Percentiles rank a stretch among this genome's conserved stretches.
phyloP scores from a whole-genome alignment of 2,113 vertebrate species.

The Chaetops frenatus region DNA sequence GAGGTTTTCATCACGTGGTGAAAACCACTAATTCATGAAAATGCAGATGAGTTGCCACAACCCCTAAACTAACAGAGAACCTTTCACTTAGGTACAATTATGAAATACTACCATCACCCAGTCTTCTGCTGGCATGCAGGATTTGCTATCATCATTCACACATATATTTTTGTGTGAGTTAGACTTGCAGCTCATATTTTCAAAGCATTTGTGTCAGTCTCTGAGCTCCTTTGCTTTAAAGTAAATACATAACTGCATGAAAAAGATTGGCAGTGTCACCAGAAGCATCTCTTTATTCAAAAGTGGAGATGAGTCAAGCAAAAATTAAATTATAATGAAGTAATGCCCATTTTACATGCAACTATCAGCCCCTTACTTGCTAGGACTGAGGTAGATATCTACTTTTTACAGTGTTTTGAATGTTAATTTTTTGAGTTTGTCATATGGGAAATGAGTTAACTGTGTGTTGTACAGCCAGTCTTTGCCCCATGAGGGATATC shows the following conservation, averaged over 20 bases:
- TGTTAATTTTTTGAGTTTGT: neutral
- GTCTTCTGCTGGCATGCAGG: neutral
- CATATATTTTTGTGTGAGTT: slow-evolving; percentile 38
- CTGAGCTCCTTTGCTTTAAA: slow-evolving; percentile 15
- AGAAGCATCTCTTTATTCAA: neutral
- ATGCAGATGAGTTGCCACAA: neutral
- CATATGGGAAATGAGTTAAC: neutral
- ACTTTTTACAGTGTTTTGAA: neutral
- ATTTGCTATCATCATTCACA: slow-evolving; percentile 32
- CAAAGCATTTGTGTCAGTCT: slow-evolving; percentile 29
- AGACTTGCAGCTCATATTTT: slow-evolving; percentile 46
- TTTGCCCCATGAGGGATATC: neutral
- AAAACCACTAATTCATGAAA: slow-evolving; percentile 31
- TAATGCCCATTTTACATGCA: neutral
- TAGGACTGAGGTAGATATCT: neutral
- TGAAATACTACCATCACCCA: neutral
- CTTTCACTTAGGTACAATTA: neutral
- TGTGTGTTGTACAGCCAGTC: neutral
- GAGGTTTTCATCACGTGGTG: neutral
- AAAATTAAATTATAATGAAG: slow-evolving; percentile 21
- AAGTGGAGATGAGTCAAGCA: neutral
- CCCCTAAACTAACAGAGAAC: neutral
- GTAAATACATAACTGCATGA: neutral
- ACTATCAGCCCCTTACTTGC: neutral
- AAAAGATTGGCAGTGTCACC: slow-evolving; percentile 21